Evolutionary conservation across 2,113 vertebrate genomes (phyloP).

Genomic region (Solenodon paradoxus): DNA sequence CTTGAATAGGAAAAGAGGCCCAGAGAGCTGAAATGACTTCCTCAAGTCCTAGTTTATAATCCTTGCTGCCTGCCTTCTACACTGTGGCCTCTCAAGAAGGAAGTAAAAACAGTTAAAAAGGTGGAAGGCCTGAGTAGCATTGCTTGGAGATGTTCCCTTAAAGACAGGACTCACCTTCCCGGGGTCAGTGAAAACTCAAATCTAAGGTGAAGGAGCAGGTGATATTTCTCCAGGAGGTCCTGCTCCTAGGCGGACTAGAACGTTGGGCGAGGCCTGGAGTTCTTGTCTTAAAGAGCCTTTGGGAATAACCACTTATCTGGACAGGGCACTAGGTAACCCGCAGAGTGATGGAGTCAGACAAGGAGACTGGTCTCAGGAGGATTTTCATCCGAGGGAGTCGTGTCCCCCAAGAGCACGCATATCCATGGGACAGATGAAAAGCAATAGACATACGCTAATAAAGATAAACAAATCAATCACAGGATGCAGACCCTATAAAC

Average conservation of each 20-base stretch:
- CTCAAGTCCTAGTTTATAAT: not conserved
- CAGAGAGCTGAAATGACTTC: constrained; percentile 41
- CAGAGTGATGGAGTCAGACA: not conserved
- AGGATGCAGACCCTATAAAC: not conserved
- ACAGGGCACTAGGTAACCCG: not conserved
- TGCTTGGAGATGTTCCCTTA: not conserved
- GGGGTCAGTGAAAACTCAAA: not conserved
- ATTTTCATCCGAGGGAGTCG: not conserved
- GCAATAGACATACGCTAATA: not conserved
- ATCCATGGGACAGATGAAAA: not conserved
- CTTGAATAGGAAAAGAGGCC: not conserved
- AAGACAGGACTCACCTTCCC: not conserved
- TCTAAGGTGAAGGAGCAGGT: not conserved
- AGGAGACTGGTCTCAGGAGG: not conserved
- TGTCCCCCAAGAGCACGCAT: not conserved
- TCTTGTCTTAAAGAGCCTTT: not conserved
- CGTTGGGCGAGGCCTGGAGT: not conserved
- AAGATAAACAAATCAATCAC: not conserved
- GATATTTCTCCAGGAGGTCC: not conserved
- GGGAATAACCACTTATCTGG: not conserved
- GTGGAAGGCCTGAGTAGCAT: not conserved
- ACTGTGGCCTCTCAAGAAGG: not conserved
- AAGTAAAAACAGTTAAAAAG: not conserved
- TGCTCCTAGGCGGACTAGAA: not conserved
- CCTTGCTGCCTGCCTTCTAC: not conserved